phyloP scores from a whole-genome alignment of 2,888 invertebrate genomes.

The Drosophila colorata region DNA sequence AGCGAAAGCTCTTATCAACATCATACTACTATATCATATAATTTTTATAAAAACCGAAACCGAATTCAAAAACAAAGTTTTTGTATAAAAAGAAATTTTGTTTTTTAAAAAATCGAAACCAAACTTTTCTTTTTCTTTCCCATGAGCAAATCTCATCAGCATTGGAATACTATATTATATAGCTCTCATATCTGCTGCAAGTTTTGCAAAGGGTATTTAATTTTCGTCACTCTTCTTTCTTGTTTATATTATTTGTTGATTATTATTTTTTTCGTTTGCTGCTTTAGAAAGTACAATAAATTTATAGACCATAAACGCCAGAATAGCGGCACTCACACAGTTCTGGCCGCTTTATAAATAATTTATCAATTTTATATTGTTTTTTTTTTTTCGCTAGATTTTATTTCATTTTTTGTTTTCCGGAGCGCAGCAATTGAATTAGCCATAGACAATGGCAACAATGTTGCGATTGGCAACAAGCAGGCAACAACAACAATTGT shows the following conservation, averaged over 20 bases:
- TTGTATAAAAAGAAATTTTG: no score
- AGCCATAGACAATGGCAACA: constrained; percentile 61
- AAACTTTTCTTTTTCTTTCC: background rate
- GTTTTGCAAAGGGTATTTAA: background rate
- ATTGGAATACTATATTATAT: background rate
- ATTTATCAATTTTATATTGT: constrained; percentile 70
- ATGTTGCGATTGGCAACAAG: constrained; percentile 32
- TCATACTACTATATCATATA: background rate
- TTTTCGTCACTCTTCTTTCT: constrained; percentile 2
- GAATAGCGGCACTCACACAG: constrained; percentile 41
- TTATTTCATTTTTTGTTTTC: constrained; percentile 8
- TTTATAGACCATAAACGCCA: constrained; percentile 74
- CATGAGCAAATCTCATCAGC: background rate
- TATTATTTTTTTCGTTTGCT: constrained; percentile 18
- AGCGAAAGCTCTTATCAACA: background rate
- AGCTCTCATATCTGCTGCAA: background rate
- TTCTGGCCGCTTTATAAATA: constrained; percentile 64
- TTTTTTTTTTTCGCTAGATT: constrained; percentile 24
- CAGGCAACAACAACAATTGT: constrained; percentile 37
- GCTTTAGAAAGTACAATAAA: constrained; percentile 67
- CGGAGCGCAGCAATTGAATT: constrained; percentile 65
- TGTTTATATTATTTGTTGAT: constrained; percentile 34
- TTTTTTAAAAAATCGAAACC: no score
- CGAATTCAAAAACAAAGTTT: no score
- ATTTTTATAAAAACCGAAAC: background rate